A percentile compares a stretch with the other conserved stretches of the same genome.
phyloP scores from a whole-genome alignment of 2,113 vertebrate species.

The Pituophis catenifer region DNA sequence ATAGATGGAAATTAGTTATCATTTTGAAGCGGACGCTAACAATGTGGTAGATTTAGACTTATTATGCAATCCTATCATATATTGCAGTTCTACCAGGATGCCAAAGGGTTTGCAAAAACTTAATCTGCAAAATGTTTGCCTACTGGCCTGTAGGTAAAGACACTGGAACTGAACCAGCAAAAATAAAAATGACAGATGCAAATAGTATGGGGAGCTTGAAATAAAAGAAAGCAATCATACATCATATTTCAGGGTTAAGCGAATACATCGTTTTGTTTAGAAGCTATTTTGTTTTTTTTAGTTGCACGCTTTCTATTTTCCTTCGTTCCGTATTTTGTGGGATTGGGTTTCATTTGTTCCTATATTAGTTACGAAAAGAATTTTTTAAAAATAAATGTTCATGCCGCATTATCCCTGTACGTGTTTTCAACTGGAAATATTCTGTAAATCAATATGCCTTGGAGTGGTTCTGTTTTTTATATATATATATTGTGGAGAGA shows the following conservation, averaged over 20 bases:
- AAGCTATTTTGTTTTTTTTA: constrained; percentile 3
- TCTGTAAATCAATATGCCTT: constrained; percentile 31
- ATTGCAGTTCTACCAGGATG: background rate
- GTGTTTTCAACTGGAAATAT: constrained; percentile 8
- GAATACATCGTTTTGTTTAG: constrained; percentile 39
- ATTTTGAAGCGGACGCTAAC: constrained; percentile 60
- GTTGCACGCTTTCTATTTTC: constrained; percentile 62
- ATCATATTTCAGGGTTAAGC: constrained; percentile 39
- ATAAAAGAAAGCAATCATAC: constrained; percentile 47
- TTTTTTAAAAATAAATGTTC: constrained; percentile 60
- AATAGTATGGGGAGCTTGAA: constrained; percentile 57
- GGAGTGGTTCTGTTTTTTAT: constrained; percentile 29
- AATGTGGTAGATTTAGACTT: constrained; percentile 30
- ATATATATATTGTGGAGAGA: background rate
- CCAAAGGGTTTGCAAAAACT: background rate
- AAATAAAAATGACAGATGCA: constrained; percentile 22
- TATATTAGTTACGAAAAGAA: constrained; percentile 47
- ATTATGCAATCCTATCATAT: background rate
- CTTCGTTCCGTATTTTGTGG: constrained; percentile 39
- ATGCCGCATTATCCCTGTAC: constrained; percentile 63
- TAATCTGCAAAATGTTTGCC: background rate
- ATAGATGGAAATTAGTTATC: constrained; percentile 52
- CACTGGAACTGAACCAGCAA: background rate
- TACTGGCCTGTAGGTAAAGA: background rate
- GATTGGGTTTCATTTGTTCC: constrained; percentile 34